Evolutionary conservation across 2,888 invertebrate genomes (phyloP).

Genomic region (Stramonita haemastoma): DNA sequence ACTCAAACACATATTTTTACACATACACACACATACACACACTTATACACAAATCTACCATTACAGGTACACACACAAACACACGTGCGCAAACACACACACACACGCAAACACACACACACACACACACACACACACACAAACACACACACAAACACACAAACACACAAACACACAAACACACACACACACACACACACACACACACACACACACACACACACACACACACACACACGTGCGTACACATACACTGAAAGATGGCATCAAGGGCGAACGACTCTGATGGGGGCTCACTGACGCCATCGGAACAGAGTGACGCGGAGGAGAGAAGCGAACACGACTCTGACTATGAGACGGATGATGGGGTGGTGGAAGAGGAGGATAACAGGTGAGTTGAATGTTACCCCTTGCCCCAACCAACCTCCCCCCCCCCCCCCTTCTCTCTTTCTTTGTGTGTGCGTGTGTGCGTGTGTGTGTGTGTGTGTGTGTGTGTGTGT

Average conservation of each 20-base stretch:
- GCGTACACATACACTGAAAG: not conserved
- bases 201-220: conserved; percentile 4
- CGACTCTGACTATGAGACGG: conserved; percentile 72
- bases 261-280: conserved; percentile 50
- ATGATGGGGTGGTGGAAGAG: conserved; percentile 59
- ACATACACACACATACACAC: not conserved
- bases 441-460: not conserved
- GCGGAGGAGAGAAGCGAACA: conserved; percentile 65
- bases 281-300: conserved; percentile 66
- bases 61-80: not conserved
- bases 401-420: not conserved
- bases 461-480: not conserved
- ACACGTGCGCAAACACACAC: not conserved
- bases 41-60: not conserved
- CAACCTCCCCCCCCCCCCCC: no score
- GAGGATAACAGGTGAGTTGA: conserved; percentile 31
- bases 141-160: not conserved
- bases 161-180: not conserved
- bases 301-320: conserved; percentile 72
- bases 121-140: conserved; percentile 5
- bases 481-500: not conserved
- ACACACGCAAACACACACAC: not conserved
- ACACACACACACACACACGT: not conserved
- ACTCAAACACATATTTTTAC: no score
- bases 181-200: not conserved